Base-by-base conservation (phyloP, 2,888 invertebrate species). In the Acleris holmiana region DNA sequence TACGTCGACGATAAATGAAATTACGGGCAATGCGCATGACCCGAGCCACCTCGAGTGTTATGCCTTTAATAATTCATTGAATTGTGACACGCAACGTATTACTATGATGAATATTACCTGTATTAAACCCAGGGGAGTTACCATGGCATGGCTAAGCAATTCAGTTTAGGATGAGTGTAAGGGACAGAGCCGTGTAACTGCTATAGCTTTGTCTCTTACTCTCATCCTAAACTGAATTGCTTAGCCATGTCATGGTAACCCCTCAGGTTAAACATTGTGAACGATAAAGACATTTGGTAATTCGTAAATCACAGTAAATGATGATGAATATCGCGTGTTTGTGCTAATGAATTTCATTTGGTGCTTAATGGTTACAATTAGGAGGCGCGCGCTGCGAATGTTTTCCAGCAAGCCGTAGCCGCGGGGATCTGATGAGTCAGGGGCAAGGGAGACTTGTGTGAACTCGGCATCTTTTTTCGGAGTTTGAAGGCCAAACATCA, bases 361-460 rank as follows among this genome's bases (percentile, higher is more conserved):
- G 71, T 71, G 74, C 70, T 73, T 82, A 84, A 84, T 84, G 75
- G 77, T 76, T 66, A 73, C 75, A 69, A 76, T 76, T 77, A 76
- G 60, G 67, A 73, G 68, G 72, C 70, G 74, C 73, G 72, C 70
- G 73, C 70, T 71, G 65, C 71, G 72, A 70, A 71, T 71, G 68
- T 70, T 75, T 57, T 25, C 41, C 58, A 59, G 58, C 47, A 72
- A 74, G 75, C 68, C 60, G 62, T 69, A 68, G 76, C 80, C 76
- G 62, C 70, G 66, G 76, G 29, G 53, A 40, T 8, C 18, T 13
- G 40, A 35, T 64, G 61, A 70, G 61, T 69, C 69, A 68, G 66
- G 61, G 49, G 23, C 23, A 40, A 40, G n/a, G 46, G 40, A 35
- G 54, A 54, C 61, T 48, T 25, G 61, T 41, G 61, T 48, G 54